Base-by-base conservation (phyloP, 2,888 invertebrate genomes). In the Thecocarcelia acutangulata region DNA sequence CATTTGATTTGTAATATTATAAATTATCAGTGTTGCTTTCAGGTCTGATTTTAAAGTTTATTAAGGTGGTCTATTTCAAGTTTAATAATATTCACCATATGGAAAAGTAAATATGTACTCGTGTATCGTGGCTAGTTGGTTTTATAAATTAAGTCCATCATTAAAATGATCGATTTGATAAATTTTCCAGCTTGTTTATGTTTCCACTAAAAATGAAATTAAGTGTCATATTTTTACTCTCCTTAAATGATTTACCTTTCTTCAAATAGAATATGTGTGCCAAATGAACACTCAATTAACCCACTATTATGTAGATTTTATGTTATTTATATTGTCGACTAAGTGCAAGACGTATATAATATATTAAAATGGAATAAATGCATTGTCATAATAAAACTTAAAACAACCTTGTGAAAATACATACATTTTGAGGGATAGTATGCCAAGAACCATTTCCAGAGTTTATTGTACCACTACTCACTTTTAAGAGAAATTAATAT, bases 321-420 rank as follows among this genome's bases (percentile, higher is more conserved):
- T 12, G 3, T n/a, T 3, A 15, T 24, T 17, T 48, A 15, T 21
- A 24, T 21, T 21, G n/a, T 42, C 3, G 13, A 37, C 52, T 40
- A 42, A 66, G 54, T 40, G 24, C n/a, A 17, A 15, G 37, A 17
- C n/a, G n/a, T n/a, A n/a, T n/a, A n/a, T n/a, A n/a, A 21, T 28
- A 73, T 46, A 72, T 58, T 28, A 52, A 52, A 66, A 78, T 46
- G 15, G 5, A 69, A 69, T 46, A 77, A 69, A 77, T 50, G 42
- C 48, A 58, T 66, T 66, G 66, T 58, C 48, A 75, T 75, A 50
- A 59, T 50, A 48, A 48, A 70, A 56, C 21, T 58, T 17, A 37
- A 56, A 64, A 73, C 46, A 64, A 48, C 48, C 19, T 64, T 58
- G 48, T 66, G 28, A 13, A 5, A 48, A 58, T 21, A 58, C 4